Percentiles rank a stretch among this genome's conserved stretches.
These are phyloP conservation scores for Iphiclides podalirius DNA, from an alignment of 2,888 invertebrate genomes.

Conservation along the genomic window DNA sequence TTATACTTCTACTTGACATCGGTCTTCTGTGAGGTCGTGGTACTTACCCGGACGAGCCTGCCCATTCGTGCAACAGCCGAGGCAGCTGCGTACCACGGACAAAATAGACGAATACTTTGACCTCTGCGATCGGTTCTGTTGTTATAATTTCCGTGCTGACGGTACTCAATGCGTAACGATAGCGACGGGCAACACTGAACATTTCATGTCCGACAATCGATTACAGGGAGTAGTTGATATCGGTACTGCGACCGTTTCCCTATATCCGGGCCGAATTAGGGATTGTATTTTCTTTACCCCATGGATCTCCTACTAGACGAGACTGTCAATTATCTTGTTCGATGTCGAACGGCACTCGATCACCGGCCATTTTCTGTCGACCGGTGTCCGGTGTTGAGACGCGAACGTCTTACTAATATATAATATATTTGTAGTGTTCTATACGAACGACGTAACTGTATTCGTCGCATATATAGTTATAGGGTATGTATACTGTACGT, in stretches of 20 bases:
- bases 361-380: background rate
- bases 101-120: too few species aligned
- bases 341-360: background rate
- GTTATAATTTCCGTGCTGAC: too few species aligned
- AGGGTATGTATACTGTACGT: background rate
- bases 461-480: background rate
- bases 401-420: background rate
- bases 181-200: too few species aligned
- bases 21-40: too few species aligned
- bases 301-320: conserved; percentile 1
- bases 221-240: background rate
- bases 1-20: too few species aligned
- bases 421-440: background rate
- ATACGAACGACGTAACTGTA: background rate
- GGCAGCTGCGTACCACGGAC: too few species aligned
- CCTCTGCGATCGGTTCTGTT: too few species aligned
- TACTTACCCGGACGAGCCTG: too few species aligned
- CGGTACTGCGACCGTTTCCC: background rate
- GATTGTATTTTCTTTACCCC: background rate
- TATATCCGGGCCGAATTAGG: background rate
- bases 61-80: too few species aligned
- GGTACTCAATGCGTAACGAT: too few species aligned
- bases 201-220: background rate
- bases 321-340: background rate
- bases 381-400: background rate